Base-by-base conservation (phyloP, 2,797 vertebrate genomes). In the Gymnocypris eckloni region DNA sequence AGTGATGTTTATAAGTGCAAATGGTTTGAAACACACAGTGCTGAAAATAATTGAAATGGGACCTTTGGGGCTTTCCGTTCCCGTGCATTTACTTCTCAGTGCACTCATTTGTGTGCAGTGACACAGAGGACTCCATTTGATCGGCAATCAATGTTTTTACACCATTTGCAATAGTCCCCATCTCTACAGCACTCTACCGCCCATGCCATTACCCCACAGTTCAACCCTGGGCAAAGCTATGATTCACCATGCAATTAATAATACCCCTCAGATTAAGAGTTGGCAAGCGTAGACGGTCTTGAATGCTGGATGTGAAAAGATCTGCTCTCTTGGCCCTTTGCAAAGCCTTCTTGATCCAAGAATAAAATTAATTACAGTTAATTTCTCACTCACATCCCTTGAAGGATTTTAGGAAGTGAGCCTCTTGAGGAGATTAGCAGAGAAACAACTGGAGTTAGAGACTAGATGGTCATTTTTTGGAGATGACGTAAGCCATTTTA, bases 181-280 rank as follows among this genome's bases (percentile, higher is more conserved):
- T 72, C 39, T 80, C 52, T 56, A 52, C 56, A 76, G 69, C 79
- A 54, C 71, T 45, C 18, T 39, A 72, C 67, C 37, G 72, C 39
- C 50, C 41, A 79, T 75, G 67, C 43, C 64, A 61, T 76, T 77
- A 50, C 45, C 25, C 66, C 56, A n/a, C 52, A 48, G 28, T 81
- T 87, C 52, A 81, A 45, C 73, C 25, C 56, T 75, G 66, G 61
- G n/a, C 77, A 89, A 54, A 79, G 50, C 70, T 79, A 22, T 73
- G 82, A 82, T 78, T 82, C 79, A 85, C 72, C 72, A 73, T 82
- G 79, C 88, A 75, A 77, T 85, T 87, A 84, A 79, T 89, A 54
- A 86, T 48, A 80, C 67, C 59, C 78, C 82, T 81, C 48, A 85
- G 86, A 87, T 87, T 70, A 87, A 86, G 77, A 20, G 64, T n/a